Evolutionary conservation across 2,888 invertebrate species (phyloP), one percentile per base, ranked within the genome.

Genomic region (Tipula vernalis): DNA sequence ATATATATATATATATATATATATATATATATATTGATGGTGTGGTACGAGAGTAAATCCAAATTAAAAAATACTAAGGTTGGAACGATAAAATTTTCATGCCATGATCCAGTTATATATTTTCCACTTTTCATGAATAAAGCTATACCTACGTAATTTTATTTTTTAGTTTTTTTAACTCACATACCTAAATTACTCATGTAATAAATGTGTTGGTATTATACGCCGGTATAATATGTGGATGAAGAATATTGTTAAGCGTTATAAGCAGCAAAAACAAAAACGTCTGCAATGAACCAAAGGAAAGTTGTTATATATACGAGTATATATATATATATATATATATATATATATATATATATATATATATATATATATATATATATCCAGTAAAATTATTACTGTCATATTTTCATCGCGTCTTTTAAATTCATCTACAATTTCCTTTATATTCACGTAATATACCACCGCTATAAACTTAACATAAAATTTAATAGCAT

Each of bases 381-480:
- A 5, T 28, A 71, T 12, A 28, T 28, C 10, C 71, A 28, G 71
- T 71, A 28, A 71, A 71, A 71, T 71, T 71, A 71, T 71, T 71
- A 71, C 71, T 71, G 71, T 71, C 71, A 71, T 71, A 71, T 71
- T 71, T 71, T 71, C 71, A 71, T 71, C 71, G 71, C 71, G 71
- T 28, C 71, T 71, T 71, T 71, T 71, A 71, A 71, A 71, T 71
- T 71, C 71, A 71, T 71, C 71, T 71, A 71, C 71, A 71, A 71
- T 71, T 71, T 71, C 71, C 28, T 71, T 71, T 71, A 71, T 28
- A 71, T 57, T 57, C 57, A 18, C 28, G 71, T 71, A 71, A 71
- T 28, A 71, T 71, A 71, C 71, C 71, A 71, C 71, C 71, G 71
- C 71, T 28, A 71, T 71, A 71, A 71, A 71, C 71, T 71, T 71